These are phyloP conservation scores for Drosophila dunni DNA, from an alignment of 1,140 invertebrate genomes.

Conservation along the genomic window DNA sequence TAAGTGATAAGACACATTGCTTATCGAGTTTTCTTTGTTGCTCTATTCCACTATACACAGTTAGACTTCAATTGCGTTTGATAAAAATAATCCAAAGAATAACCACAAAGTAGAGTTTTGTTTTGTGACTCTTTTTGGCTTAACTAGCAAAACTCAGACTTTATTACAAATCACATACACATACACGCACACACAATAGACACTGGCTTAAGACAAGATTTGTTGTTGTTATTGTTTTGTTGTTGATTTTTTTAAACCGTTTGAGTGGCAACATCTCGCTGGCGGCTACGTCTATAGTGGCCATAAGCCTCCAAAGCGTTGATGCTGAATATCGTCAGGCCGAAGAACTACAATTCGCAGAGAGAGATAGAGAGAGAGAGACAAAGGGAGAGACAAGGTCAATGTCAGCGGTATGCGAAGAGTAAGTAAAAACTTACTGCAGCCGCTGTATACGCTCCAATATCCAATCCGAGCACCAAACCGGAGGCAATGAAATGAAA, in stretches of 20 bases:
- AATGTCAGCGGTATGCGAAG: slow-evolving; percentile 3
- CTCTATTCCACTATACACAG: not conserved
- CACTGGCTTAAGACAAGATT: slow-evolving; percentile 20
- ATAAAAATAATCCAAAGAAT: slow-evolving; percentile 1
- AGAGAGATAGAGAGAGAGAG: not conserved
- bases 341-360: slow-evolving; percentile 55
- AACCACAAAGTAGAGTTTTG: not conserved
- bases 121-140: slow-evolving; percentile 37
- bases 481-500: slow-evolving; percentile 69
- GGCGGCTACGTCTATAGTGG: slow-evolving; percentile 58
- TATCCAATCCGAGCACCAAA: slow-evolving; percentile 64
- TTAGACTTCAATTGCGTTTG: not conserved
- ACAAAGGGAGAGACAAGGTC: not conserved
- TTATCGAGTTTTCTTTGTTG: slow-evolving; percentile 10
- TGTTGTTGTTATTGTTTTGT: not conserved
- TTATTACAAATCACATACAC: slow-evolving; percentile 22
- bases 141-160: slow-evolving; percentile 43
- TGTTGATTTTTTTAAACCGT: slow-evolving; percentile 43
- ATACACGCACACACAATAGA: slow-evolving; percentile 9
- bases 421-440: slow-evolving; percentile 54
- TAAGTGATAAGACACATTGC: slow-evolving; percentile 13
- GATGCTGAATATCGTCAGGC: slow-evolving; percentile 61
- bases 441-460: slow-evolving; percentile 60
- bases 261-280: slow-evolving; percentile 64
- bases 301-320: slow-evolving; percentile 62